Conservation (phyloP, 92 coral and sea anemone species). For the Desmophyllum pertusum region DNA sequence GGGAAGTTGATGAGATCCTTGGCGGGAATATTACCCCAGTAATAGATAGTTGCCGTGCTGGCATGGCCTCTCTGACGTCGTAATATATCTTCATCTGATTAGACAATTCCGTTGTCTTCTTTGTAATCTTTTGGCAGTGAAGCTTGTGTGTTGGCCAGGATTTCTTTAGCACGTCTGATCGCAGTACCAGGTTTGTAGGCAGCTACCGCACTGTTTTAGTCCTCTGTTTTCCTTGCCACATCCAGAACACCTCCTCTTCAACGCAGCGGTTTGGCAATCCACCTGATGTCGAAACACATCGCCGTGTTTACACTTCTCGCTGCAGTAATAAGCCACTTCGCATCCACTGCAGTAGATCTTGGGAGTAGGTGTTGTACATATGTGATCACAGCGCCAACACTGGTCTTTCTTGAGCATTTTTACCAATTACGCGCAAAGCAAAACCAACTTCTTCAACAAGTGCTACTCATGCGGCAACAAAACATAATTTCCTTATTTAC, state of each 20-base stretch:
- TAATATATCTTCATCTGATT: background rate
- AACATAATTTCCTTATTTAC: too few relatives aligned
- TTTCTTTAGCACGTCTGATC: constrained; percentile 43
- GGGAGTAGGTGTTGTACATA: background rate
- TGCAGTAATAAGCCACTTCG: constrained; percentile 67
- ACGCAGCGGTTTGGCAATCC: constrained; percentile 53
- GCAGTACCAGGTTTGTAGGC: constrained; percentile 68
- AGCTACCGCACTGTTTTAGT: constrained; percentile 53
- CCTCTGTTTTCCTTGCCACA: constrained; percentile 31
- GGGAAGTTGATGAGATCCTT: constrained; percentile 65
- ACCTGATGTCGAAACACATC: constrained; percentile 65
- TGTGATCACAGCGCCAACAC: constrained; percentile 43
- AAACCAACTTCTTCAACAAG: too few relatives aligned
- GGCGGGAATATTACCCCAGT: constrained; percentile 81
- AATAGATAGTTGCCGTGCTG: constrained; percentile 26
- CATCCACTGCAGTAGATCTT: constrained; percentile 28
- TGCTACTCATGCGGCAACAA: background rate
- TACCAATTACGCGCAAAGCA: too few relatives aligned
- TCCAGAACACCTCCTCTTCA: constrained; percentile 43
- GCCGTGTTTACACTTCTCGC: constrained; percentile 50
- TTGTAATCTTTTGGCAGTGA: constrained; percentile 44
- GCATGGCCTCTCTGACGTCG: background rate
- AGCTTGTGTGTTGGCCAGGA: constrained; percentile 59
- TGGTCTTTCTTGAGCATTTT: constrained; percentile 32
- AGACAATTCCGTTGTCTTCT: constrained; percentile 14